Conservation (phyloP, 2,113 vertebrate species). For the Semicossyphus pulcher region DNA sequence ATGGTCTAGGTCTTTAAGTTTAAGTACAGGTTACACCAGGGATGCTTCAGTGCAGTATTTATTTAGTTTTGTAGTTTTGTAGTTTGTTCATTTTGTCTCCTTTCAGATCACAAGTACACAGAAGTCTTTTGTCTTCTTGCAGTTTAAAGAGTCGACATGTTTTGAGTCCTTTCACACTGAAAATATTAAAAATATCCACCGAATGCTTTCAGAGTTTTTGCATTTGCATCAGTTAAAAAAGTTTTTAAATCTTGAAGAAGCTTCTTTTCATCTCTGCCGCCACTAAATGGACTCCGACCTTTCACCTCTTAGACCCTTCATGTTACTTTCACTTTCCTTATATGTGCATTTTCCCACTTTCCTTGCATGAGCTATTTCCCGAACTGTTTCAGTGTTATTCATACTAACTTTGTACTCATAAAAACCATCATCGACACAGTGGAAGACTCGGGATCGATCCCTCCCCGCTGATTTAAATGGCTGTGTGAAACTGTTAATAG, state of each 20-base stretch:
- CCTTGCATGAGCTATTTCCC: neutral
- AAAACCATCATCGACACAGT: conserved; percentile 52
- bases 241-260: neutral
- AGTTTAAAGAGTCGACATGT: too few species aligned
- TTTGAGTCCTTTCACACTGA: neutral
- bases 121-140: too few species aligned
- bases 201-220: neutral
- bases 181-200: too few species aligned
- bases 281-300: neutral
- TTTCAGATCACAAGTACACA: too few species aligned
- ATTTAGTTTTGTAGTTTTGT: too few species aligned
- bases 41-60: too few species aligned
- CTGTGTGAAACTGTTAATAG: conserved; percentile 75
- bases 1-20: too few species aligned
- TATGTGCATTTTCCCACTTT: neutral
- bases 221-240: neutral
- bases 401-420: conserved; percentile 57
- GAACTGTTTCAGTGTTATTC: conserved; percentile 46
- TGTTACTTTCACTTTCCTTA: too few species aligned
- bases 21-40: too few species aligned
- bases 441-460: conserved; percentile 64
- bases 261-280: neutral
- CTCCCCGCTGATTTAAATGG: conserved; percentile 69
- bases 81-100: too few species aligned
- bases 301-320: too few species aligned